Conservation (phyloP, 2,888 invertebrate genomes). For the Polylopha cassiicola region DNA sequence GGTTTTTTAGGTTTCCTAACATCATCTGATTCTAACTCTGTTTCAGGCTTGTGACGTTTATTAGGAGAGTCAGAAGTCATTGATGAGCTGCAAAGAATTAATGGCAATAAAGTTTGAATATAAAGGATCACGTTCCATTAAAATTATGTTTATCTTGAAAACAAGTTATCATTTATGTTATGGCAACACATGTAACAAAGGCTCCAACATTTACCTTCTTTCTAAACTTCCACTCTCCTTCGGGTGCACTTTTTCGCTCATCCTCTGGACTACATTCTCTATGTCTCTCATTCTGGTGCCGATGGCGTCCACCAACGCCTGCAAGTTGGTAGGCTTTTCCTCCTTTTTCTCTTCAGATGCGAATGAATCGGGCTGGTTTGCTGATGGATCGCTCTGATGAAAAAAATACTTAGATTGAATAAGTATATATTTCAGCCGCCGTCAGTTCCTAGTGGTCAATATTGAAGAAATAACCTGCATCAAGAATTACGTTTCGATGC, state of each 20-base stretch:
- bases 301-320: conserved; percentile 63
- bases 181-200: no score
- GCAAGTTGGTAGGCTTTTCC: conserved; percentile 44
- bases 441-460: no score
- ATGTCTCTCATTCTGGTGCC: conserved; percentile 64
- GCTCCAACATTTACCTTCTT: background rate
- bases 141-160: no score
- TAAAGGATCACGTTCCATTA: no score
- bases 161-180: no score
- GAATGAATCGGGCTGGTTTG: conserved; percentile 25
- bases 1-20: conserved; percentile 33
- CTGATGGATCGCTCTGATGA: conserved; percentile 14
- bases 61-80: conserved; percentile 4
- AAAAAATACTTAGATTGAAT: background rate
- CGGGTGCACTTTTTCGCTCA: conserved; percentile 59
- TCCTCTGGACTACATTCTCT: conserved; percentile 56
- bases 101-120: no score
- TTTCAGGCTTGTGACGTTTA: conserved; percentile 27
- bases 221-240: background rate
- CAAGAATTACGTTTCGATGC: no score
- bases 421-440: background rate
- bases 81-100: background rate
- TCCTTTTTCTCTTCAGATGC: conserved; percentile 35
- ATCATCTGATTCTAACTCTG: conserved; percentile 22
- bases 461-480: no score